A percentile compares a stretch with the other conserved stretches of the same genome.
Conservation (phyloP, 1,140 invertebrate species). For the Brachionus angularis region DNA sequence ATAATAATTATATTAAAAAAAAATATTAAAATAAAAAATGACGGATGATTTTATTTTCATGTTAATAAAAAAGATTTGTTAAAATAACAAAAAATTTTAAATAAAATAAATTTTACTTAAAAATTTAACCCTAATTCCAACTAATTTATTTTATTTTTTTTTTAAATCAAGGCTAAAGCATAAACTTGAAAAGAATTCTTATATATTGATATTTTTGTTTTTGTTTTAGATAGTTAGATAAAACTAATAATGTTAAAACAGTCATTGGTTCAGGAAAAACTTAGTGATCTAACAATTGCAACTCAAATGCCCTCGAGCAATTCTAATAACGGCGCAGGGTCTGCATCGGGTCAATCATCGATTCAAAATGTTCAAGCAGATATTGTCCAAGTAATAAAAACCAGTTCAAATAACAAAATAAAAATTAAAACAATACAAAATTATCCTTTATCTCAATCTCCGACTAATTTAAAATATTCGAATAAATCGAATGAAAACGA, state of each 20-base stretch:
- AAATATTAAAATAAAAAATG: conserved; percentile 22
- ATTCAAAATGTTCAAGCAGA: neutral
- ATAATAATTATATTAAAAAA: neutral
- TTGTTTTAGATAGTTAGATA: too few relatives aligned
- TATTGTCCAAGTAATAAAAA: conserved; percentile 36
- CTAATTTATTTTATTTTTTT: too few relatives aligned
- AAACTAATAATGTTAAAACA: conserved; percentile 38
- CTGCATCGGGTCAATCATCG: neutral
- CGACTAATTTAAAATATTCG: conserved; percentile 21
- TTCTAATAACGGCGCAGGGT: too few relatives aligned
- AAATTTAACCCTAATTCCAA: too few relatives aligned
- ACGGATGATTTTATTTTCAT: conserved; percentile 35
- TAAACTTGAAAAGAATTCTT: too few relatives aligned
- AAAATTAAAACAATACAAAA: conserved; percentile 25
- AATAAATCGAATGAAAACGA: conserved; percentile 14
- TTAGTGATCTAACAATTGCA: conserved; percentile 37
- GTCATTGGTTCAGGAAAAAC: conserved; percentile 43
- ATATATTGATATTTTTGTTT: too few relatives aligned
- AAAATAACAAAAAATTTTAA: too few relatives aligned
- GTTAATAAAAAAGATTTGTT: too few relatives aligned
- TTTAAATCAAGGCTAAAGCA: too few relatives aligned
- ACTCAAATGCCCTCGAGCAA: conserved; percentile 7
- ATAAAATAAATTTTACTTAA: too few relatives aligned
- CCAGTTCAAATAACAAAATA: neutral
- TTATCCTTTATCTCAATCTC: too few relatives aligned